phyloP scores from a whole-genome alignment of 2,888 invertebrate species.

The Zeuzera pyrina region DNA sequence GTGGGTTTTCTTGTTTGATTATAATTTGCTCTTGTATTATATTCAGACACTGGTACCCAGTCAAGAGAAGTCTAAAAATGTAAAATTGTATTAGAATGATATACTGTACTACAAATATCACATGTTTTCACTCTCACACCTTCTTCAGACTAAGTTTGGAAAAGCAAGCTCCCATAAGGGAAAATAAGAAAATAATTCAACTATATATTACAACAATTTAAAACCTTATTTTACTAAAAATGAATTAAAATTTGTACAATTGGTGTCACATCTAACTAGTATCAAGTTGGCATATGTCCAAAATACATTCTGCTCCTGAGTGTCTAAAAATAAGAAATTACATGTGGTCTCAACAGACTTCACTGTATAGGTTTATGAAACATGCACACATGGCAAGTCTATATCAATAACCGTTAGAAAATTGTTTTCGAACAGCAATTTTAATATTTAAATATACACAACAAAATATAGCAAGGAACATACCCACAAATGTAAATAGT shows the following conservation, averaged over 20 bases:
- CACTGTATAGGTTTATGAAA: too few species aligned
- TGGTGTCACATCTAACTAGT: slow-evolving; percentile 4
- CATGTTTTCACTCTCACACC: slow-evolving; percentile 27
- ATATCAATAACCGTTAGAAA: too few species aligned
- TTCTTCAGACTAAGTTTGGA: slow-evolving; percentile 59
- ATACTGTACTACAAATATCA: background rate
- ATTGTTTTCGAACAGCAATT: too few species aligned
- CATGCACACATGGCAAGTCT: too few species aligned
- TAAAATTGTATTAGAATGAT: background rate
- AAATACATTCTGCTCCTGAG: slow-evolving; percentile 34
- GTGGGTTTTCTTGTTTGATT: slow-evolving; percentile 62
- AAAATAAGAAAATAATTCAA: too few species aligned
- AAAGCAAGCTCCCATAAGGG: slow-evolving; percentile 65
- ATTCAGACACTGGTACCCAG: slow-evolving; percentile 70
- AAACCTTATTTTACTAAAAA: too few species aligned
- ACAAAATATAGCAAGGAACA: too few species aligned
- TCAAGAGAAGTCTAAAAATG: slow-evolving; percentile 64
- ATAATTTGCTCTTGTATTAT: slow-evolving; percentile 59
- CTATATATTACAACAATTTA: too few species aligned
- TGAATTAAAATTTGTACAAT: slow-evolving; percentile 4
- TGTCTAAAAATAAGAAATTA: slow-evolving; percentile 54
- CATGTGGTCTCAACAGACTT: slow-evolving; percentile 44
- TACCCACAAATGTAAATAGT: too few species aligned
- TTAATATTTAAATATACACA: too few species aligned
- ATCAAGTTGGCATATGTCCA: slow-evolving; percentile 51